Evolutionary conservation across 64 coral and sea anemone species (phyloP).

Genomic region (Dendrophyllia cribrosa): DNA sequence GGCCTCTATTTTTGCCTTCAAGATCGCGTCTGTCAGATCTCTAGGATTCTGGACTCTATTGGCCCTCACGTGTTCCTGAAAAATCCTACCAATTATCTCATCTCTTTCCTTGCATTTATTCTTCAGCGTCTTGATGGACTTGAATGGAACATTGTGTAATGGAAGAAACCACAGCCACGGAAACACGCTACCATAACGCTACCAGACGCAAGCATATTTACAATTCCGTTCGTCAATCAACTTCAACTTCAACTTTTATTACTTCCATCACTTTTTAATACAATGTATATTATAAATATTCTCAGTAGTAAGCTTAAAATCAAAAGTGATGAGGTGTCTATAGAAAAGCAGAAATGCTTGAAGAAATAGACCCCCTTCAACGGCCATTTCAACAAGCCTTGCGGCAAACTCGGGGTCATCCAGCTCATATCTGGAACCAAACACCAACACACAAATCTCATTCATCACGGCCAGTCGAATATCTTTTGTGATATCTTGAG

Average conservation of each 20-base stretch:
- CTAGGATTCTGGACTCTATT: slow-evolving; percentile 52
- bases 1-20: slow-evolving; percentile 64
- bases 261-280: too few species aligned
- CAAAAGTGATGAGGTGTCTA: too few species aligned
- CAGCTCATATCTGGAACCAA: slow-evolving; percentile 66
- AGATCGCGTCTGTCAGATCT: slow-evolving; percentile 61
- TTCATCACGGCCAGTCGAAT: slow-evolving; percentile 70
- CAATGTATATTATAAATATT: too few species aligned
- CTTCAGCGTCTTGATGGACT: slow-evolving; percentile 15
- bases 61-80: slow-evolving; percentile 43
- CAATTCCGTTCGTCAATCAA: slow-evolving; percentile 15
- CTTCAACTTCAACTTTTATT: too few species aligned
- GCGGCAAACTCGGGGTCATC: slow-evolving; percentile 69
- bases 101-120: slow-evolving; percentile 38
- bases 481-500: slow-evolving; percentile 28
- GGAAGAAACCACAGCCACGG: slow-evolving; percentile 27
- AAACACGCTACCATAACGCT: slow-evolving; percentile 12
- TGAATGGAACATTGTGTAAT: too few species aligned
- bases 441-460: slow-evolving; percentile 64
- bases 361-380: too few species aligned
- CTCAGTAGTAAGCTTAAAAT: too few species aligned
- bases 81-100: slow-evolving; percentile 43
- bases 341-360: too few species aligned
- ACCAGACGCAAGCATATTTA: slow-evolving; percentile 7
- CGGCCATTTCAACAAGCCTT: slow-evolving; percentile 32